Base-by-base conservation (phyloP, 1,140 invertebrate genomes). In the Lasaia peninsularis region DNA sequence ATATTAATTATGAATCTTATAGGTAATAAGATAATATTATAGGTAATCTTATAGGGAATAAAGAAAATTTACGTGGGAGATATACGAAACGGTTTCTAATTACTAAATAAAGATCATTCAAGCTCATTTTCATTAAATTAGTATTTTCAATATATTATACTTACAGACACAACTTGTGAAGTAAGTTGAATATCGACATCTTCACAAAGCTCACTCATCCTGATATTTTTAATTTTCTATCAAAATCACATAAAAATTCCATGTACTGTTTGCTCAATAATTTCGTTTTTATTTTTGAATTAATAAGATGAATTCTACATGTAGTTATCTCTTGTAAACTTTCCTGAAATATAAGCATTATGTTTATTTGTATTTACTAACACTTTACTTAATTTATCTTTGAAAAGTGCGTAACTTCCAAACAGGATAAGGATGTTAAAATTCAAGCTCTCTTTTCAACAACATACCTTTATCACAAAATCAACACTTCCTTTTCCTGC, bases 401-500 rank as follows among this genome's bases (percentile, higher is more conserved):
- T 16, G 1, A 21, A 48, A 48, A 21, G 10, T n/a, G 40, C 18
- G 20, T 21, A 57, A n/a, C 56, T 28, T 24, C 40, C 18, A 66
- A 73, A 85, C 80, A 85, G 81, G 81, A 85, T 83, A 76, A 76
- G 81, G 79, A 83, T 83, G 67, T 82, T 60, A 62, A 71, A 60
- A 63, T 58, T 60, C 58, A 63, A 66, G 31, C 40, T 54, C 58
- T 57, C 56, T 35, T 57, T 28, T 28, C 24, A 28, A 28, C 55
- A 67, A 68, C 69, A 72, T 69, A 73, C 70, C 73, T 73, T 62
- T 59, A 71, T 72, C 67, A 64, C 64, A 67, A 63, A 72, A 60
- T 60, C 63, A 61, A 73, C 67, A 83, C 80, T 86, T 86, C 82
- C 82, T 86, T 84, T 86, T 86, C 82, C 82, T 86, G 82, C 40